A percentile compares a stretch with the other conserved stretches of the same genome.
Conservation (phyloP, 2,888 invertebrate species). For the Coleophora flavipennella region DNA sequence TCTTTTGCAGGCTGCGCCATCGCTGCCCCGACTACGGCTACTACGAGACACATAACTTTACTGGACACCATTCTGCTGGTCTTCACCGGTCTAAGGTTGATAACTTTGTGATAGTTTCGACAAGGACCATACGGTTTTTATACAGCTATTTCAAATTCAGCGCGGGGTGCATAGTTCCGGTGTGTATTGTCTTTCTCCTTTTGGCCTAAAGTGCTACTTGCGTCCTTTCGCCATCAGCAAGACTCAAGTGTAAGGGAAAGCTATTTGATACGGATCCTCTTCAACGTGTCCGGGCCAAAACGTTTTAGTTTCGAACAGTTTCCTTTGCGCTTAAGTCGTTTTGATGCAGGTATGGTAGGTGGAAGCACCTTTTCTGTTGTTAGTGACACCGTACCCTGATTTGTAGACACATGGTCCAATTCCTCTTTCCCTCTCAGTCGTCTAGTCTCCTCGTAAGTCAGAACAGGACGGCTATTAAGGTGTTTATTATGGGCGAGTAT, state of each 20-base stretch:
- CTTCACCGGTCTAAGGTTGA: constrained; percentile 55
- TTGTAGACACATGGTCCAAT: constrained; percentile 47
- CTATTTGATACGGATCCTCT: constrained; percentile 66
- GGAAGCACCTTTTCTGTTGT: constrained; percentile 64
- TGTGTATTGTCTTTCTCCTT: constrained; percentile 57
- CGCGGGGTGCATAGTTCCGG: constrained; percentile 60
- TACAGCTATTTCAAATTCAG: constrained; percentile 73
- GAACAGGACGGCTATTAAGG: constrained; percentile 29
- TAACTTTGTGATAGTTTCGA: constrained; percentile 63
- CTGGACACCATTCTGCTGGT: constrained; percentile 59
- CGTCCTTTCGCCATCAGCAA: constrained; percentile 43
- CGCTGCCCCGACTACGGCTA: constrained; percentile 71
- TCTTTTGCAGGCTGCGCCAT: constrained; percentile 76
- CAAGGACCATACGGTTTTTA: constrained; percentile 65
- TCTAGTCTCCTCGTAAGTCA: constrained; percentile 16
- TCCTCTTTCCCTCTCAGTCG: constrained; percentile 32
- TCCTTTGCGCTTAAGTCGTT: constrained; percentile 32
- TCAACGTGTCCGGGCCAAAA: constrained; percentile 30
- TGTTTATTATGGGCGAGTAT: constrained; percentile 60
- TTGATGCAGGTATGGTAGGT: constrained; percentile 27
- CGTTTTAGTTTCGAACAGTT: constrained; percentile 39
- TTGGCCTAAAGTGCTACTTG: constrained; percentile 41
- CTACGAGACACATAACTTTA: constrained; percentile 63
- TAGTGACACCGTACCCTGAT: constrained; percentile 69
- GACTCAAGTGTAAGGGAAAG: constrained; percentile 64